Percentiles rank a stretch among this genome's conserved stretches.
These are phyloP conservation scores for Acanthurus leucopareius DNA, from an alignment of 2,797 vertebrate species.

Conservation along the genomic window DNA sequence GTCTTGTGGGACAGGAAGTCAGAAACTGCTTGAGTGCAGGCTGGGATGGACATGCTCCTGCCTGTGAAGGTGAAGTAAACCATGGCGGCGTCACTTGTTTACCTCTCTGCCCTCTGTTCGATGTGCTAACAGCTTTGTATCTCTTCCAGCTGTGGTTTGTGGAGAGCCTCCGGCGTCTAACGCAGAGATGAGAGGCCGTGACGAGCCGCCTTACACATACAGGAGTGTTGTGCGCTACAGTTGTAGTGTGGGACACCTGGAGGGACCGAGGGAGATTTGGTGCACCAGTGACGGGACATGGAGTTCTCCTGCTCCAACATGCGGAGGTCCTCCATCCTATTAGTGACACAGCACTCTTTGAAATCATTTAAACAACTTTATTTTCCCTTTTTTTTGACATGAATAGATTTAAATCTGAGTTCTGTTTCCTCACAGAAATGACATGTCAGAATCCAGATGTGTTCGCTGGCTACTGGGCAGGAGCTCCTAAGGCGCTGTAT, in stretches of 20 bases:
- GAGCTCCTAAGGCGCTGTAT: neutral
- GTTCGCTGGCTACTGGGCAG: conserved; percentile 36
- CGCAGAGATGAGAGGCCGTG: too few species aligned
- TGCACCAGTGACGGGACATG: conserved; percentile 80
- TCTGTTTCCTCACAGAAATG: conserved; percentile 55
- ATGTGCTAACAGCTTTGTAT: neutral
- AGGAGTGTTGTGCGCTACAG: conserved; percentile 61
- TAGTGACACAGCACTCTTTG: neutral
- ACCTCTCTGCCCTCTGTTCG: neutral
- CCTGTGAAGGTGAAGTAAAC: conserved; percentile 76
- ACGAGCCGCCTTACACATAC: conserved; percentile 50
- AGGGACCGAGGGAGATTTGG: conserved; percentile 69
- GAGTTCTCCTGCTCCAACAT: conserved; percentile 74
- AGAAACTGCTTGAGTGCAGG: conserved; percentile 72
- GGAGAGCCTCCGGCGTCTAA: conserved; percentile 33
- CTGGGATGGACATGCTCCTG: conserved; percentile 79
- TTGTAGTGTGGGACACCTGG: conserved; percentile 66
- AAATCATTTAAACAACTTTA: neutral
- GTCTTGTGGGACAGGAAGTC: conserved; percentile 64
- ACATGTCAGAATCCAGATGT: conserved; percentile 69
- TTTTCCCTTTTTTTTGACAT: neutral
- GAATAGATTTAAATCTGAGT: conserved; percentile 1
- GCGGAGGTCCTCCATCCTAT: conserved; percentile 66
- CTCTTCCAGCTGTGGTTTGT: conserved; percentile 62
- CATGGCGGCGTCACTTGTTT: neutral